A percentile compares a stretch with the other conserved stretches of the same genome.
These are phyloP conservation scores for Harpalus rubripes DNA, from an alignment of 2,888 invertebrate genomes.

Conservation along the genomic window DNA sequence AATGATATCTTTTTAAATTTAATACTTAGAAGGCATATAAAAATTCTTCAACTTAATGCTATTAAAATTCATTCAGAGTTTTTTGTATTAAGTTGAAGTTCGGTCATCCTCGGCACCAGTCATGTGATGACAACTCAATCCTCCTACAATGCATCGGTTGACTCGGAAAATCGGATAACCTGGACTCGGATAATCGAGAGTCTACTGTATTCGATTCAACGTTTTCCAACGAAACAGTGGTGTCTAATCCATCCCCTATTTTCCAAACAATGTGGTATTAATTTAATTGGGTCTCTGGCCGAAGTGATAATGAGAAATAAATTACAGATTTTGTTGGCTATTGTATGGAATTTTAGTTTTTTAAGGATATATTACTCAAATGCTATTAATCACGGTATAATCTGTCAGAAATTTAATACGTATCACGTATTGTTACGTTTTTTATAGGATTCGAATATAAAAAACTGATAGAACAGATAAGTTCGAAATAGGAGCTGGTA, in stretches of 20 bases:
- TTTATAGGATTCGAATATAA: neutral
- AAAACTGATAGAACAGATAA: neutral
- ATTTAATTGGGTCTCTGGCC: neutral
- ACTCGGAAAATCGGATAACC: no score
- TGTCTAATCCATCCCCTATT: neutral
- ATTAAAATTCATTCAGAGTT: no score
- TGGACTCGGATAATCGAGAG: no score
- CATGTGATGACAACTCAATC: no score
- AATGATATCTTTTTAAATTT: no score
- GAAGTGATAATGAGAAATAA: neutral
- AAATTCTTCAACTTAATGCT: no score
- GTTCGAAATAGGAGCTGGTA: neutral
- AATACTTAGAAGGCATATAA: no score
- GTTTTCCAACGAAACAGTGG: neutral
- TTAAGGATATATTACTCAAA: neutral
- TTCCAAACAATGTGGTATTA: neutral
- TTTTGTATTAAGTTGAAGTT: no score
- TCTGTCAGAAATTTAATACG: conserved; percentile 5
- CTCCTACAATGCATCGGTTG: no score
- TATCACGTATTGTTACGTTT: neutral
- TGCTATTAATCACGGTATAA: neutral
- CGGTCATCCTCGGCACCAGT: no score
- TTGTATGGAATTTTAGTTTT: neutral
- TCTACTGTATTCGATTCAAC: neutral
- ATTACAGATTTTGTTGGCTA: neutral